Base-by-base conservation (phyloP, 2,888 invertebrate genomes). In the Mimas tiliae region DNA sequence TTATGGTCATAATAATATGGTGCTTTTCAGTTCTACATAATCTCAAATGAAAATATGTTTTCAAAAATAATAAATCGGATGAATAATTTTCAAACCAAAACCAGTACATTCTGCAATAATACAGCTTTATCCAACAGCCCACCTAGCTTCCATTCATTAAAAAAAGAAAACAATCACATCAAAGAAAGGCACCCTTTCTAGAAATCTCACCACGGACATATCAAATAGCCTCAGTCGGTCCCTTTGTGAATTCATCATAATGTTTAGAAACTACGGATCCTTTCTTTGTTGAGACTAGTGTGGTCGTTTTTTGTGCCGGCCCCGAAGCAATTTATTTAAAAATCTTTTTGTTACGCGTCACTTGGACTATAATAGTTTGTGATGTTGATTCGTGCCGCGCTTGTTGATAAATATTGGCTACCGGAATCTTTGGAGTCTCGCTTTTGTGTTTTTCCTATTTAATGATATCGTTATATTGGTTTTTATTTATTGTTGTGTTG, bases 321-420 rank as follows among this genome's bases (percentile, higher is more conserved):
- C 73, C 50, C 77, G 80, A 85, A 55, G 63, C 63, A 81, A 85
- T 87, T 85, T 87, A 86, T 86, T 86, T 84, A 80, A 64, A 58
- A 42, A 55, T 58, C 67, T 67, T 64, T 67, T 67, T 79, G 78
- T 79, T 78, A 70, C 72, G 64, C 71, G 68, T 68, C 72, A 72
- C 73, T 64, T 70, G 70, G 70, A 75, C 73, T 84, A 82, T 86
- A 83, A 85, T 84, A 79, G 78, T 76, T 75, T 75, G 80, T 83
- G 84, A 84, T 83, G 84, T 82, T 76, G 80, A 76, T 71, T 71
- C 71, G 72, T 76, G 38, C 38, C 79, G 78, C 78, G 80, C 74
- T 76, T 73, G 75, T 73, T 71, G 78, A 81, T 82, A 79, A 79
- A 83, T 83, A 79, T 79, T 67, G 78, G 66, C 75, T 74, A 74